Base-by-base conservation (phyloP, 1,140 invertebrate species). In the Holotrichia oblita region DNA sequence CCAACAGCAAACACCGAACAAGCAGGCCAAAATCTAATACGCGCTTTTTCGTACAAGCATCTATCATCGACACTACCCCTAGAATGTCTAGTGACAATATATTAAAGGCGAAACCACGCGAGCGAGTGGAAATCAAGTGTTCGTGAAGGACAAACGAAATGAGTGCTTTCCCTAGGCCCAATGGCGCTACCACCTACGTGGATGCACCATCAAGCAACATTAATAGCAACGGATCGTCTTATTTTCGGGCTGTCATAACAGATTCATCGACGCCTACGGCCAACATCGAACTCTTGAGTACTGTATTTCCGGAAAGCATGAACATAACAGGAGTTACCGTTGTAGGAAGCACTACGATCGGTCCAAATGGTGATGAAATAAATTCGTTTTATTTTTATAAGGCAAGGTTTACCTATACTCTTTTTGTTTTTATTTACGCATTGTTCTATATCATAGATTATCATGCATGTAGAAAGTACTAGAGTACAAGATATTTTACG, bases 321-420 rank as follows among this genome's bases (percentile, higher is more conserved):
- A 55, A 55, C 48, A 17, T 55, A 55, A 55, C 48, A 55, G 48
- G 48, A 55, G 48, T 55, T 55, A 17, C 48, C 48, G 14, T 55
- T 17, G 48, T 55, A 55, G 48, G 48, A 17, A 55, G 48, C 14
- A 55, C 14, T 17, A 55, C 48, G n/a, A 55, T 55, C 48, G 48
- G 48, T n/a, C 48, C 48, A 10, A 55, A 14, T 17, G 48, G 48
- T n/a, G 48, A 55, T 55, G 48, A 55, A 55, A 55, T 55, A 55
- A 55, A 55, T 55, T 55, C 48, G 48, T 55, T 55, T 55, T 55
- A 55, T 17, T 55, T 55, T 55, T 55, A 55, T 17, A 55, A 55
- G 48, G 48, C 48, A 55, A 55, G 48, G 48, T 20, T 55, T 55
- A 55, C 17, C 17, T 55, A 34, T 55, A 55, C 17, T 55, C 0